Base-by-base conservation (phyloP, 2,888 invertebrate species). In the Hololepta plana region DNA sequence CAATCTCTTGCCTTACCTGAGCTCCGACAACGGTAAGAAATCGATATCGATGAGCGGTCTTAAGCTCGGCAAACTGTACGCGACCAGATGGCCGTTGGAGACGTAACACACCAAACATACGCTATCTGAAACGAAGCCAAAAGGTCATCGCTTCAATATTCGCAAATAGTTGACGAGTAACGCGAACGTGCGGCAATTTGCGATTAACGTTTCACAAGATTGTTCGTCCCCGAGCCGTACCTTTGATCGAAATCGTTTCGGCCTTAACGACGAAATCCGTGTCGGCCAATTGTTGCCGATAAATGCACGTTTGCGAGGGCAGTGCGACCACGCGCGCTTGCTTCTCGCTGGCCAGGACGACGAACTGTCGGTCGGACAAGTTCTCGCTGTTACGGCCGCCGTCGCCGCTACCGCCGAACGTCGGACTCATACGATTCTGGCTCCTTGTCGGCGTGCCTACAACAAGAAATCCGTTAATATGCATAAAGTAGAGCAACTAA, bases 51-150 rank as follows among this genome's bases (percentile, higher is more conserved):
- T 68, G 37, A 98, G 69, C 42, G 79, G 80, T 57, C 87, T 75
- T 45, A 98, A 69, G 53, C 91, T 91, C 34, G 98, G 98, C 56
- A 98, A 67, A 62, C 88, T 91, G 64, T 88, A 87, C 35, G 88
- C 82, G 49, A 77, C 70, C 48, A 98, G 62, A 60, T 88, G 88
- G 29, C 95, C 93, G 57, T 81, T 91, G 35, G 91, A 90, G 46
- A 88, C 65, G 64, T 93, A 95, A 59, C 84, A 85, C 42, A 85
- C 77, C 49, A 95, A 67, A 57, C 91, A 93, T 44, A 88, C 84
- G 54, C 87, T 87, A 59, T 91, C 91, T 91, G 69, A 9, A 64
- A 64, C 35, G 23, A 38, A 39, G 38, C 25, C 21, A 21, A 9
- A 31, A n/a, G n/a, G n/a, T 26, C 4, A 26, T 29, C 11, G 13